Conservation (phyloP, 2,113 vertebrate species). For the Aspiorhynchus laticeps region DNA sequence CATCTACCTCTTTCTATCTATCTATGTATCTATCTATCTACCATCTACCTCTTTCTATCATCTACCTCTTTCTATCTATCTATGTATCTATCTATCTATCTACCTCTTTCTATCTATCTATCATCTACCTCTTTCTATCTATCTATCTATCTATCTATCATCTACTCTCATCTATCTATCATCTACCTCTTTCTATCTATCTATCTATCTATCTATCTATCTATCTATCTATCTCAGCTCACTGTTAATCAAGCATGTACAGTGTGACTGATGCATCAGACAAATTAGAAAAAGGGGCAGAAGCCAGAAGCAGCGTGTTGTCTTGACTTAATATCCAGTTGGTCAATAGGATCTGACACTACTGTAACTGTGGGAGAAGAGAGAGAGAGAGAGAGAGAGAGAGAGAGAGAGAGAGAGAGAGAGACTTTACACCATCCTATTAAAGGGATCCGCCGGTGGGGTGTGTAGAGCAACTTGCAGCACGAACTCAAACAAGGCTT, state of each 20-base stretch:
- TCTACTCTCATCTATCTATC: too few relatives aligned
- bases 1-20: not conserved
- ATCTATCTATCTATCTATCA: not conserved
- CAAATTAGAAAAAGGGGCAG: constrained; percentile 6
- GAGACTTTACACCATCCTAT: constrained; percentile 37
- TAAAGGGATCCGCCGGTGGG: constrained; percentile 49
- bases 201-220: not conserved
- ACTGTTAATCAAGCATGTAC: not conserved
- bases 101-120: not conserved
- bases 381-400: constrained; percentile 30
- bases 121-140: too few relatives aligned
- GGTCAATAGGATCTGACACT: constrained; percentile 59
- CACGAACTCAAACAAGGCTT: constrained; percentile 54
- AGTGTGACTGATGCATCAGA: not conserved
- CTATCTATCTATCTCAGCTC: not conserved
- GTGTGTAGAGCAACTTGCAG: constrained; percentile 28
- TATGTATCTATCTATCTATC: too few relatives aligned
- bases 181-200: not conserved
- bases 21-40: not conserved
- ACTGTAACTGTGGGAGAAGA: constrained; percentile 34
- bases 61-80: not conserved
- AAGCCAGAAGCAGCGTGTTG: constrained; percentile 35
- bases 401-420: constrained; percentile 43
- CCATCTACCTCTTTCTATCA: not conserved
- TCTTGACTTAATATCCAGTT: constrained; percentile 61